Conservation (phyloP, 2,113 vertebrate species). For the Pica pica region DNA sequence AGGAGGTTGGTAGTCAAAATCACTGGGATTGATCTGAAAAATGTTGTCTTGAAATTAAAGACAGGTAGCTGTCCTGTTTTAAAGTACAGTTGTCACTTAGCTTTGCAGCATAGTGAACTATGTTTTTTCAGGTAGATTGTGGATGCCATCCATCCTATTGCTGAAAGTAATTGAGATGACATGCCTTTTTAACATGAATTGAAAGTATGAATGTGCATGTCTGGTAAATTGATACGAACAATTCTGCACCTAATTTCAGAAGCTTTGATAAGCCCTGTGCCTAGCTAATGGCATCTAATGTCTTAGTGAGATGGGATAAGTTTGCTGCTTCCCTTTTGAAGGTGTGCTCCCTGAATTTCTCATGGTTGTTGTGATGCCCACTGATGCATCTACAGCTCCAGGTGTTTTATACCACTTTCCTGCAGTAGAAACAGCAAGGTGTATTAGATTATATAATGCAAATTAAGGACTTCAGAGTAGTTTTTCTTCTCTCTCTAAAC, state of each 20-base stretch:
- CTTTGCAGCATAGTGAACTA: not conserved
- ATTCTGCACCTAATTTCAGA: not conserved
- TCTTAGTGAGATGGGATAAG: not conserved
- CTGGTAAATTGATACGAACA: not conserved
- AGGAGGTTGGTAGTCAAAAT: not conserved
- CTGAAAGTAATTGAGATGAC: not conserved
- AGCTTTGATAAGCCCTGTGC: not conserved
- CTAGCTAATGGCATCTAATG: not conserved
- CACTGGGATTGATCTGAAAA: not conserved
- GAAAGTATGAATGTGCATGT: not conserved
- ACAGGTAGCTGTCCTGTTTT: not conserved
- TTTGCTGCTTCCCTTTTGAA: not conserved
- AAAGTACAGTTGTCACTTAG: not conserved
- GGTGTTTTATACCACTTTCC: not conserved
- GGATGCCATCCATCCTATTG: not conserved
- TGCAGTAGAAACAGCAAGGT: not conserved
- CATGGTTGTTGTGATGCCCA: not conserved
- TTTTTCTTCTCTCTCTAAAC: constrained; percentile 20
- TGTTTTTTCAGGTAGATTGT: not conserved
- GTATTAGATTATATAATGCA: not conserved
- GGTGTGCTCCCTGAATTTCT: not conserved
- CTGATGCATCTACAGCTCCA: constrained; percentile 13
- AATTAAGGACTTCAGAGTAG: not conserved
- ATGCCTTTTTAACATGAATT: not conserved
- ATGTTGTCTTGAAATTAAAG: not conserved